Conservation (phyloP, 2,797 vertebrate genomes). For the Emys orbicularis region DNA sequence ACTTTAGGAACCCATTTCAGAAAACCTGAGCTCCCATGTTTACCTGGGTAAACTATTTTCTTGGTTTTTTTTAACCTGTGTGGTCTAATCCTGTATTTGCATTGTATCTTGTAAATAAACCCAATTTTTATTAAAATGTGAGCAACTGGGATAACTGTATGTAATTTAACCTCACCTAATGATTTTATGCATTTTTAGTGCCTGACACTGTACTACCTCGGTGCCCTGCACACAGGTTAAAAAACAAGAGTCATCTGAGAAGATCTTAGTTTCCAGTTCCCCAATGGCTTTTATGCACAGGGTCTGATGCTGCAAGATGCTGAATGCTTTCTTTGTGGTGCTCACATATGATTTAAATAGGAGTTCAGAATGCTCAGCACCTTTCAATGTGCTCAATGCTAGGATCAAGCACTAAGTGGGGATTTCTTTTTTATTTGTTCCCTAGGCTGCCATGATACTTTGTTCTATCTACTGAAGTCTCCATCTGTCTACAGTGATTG, state of each 20-base stretch:
- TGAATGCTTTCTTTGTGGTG: not conserved
- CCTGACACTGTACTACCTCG: fast-evolving
- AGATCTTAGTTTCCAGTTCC: not conserved
- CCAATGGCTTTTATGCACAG: not conserved
- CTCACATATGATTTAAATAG: not conserved
- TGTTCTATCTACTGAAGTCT: not conserved
- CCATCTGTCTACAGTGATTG: not conserved
- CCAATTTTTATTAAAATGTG: not conserved
- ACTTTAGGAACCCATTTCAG: not conserved
- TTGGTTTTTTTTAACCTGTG: not conserved
- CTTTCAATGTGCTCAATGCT: not conserved
- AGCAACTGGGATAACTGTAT: not conserved
- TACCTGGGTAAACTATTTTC: not conserved
- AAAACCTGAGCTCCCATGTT: not conserved
- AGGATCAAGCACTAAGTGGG: not conserved
- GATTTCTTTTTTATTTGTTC: not conserved
- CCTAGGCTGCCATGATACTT: not conserved
- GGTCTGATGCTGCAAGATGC: not conserved
- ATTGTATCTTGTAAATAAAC: not conserved
- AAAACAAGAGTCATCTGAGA: not conserved
- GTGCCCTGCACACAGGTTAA: not conserved
- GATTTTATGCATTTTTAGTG: not conserved
- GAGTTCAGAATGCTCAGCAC: not conserved
- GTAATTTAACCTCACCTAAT: not conserved
- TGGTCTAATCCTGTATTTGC: not conserved